These are phyloP conservation scores for Xestia sexstrigata DNA, from an alignment of 2,888 invertebrate genomes.

Conservation along the genomic window DNA sequence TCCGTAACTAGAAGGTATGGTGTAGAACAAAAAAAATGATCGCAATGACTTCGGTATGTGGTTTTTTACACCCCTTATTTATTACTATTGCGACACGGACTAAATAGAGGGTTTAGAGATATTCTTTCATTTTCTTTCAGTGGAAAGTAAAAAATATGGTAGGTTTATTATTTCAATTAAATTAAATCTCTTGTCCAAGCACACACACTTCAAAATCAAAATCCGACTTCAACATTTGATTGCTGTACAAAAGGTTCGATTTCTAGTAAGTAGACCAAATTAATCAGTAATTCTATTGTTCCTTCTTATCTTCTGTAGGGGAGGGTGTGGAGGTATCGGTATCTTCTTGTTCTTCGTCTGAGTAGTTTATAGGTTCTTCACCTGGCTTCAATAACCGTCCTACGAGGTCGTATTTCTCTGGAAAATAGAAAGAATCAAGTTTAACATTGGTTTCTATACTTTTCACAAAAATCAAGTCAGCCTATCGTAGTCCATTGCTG, in stretches of 20 bases:
- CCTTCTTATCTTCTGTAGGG: conserved; percentile 80
- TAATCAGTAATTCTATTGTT: conserved; percentile 71
- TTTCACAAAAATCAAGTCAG: not conserved
- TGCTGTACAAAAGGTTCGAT: conserved; percentile 50
- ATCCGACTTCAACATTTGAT: conserved; percentile 17
- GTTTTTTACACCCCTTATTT: too few species aligned
- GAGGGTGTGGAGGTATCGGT: conserved; percentile 81
- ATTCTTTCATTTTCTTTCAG: not conserved
- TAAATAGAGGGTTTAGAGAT: not conserved
- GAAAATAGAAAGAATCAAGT: conserved; percentile 69
- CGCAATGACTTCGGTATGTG: too few species aligned
- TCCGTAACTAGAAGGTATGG: too few species aligned
- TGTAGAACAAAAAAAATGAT: too few species aligned
- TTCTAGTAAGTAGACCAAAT: conserved; percentile 28
- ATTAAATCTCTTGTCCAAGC: conserved; percentile 13
- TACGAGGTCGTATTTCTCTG: conserved; percentile 98
- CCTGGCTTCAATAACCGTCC: conserved; percentile 97
- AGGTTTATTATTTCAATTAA: conserved; percentile 3
- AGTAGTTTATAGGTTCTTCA: conserved; percentile 97
- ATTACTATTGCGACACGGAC: not conserved
- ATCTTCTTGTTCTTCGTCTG: conserved; percentile 95
- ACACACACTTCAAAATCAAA: conserved; percentile 18
- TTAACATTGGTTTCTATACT: not conserved
- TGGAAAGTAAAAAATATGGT: not conserved
- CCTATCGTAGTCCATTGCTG: not conserved